Conservation (phyloP, 2,888 invertebrate species). For the Cephus runcator region DNA sequence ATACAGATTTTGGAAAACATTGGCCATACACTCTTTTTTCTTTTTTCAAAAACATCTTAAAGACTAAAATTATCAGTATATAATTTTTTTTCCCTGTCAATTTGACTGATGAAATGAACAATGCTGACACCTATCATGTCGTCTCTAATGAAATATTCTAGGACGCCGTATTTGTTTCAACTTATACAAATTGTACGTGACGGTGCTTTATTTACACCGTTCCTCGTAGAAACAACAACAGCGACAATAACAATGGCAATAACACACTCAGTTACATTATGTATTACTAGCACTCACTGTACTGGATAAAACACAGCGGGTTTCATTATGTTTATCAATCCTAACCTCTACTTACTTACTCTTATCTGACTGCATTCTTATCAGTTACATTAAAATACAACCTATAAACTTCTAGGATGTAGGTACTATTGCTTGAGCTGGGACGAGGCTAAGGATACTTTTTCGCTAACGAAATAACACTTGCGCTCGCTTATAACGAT, state of each 20-base stretch:
- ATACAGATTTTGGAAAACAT: too few species aligned
- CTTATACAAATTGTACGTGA: too few species aligned
- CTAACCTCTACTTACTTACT: neutral
- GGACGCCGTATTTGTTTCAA: too few species aligned
- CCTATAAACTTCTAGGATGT: slow-evolving; percentile 27
- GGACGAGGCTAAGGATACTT: slow-evolving; percentile 30
- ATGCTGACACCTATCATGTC: too few species aligned
- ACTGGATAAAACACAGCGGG: slow-evolving; percentile 16
- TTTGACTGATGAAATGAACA: too few species aligned
- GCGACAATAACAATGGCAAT: slow-evolving; percentile 25
- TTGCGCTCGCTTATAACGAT: too few species aligned
- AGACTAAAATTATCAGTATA: too few species aligned
- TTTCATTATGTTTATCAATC: neutral
- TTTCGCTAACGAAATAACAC: too few species aligned
- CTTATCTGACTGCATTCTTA: slow-evolving; percentile 18
- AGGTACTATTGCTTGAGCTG: slow-evolving; percentile 52
- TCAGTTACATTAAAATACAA: slow-evolving; percentile 40
- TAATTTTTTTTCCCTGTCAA: too few species aligned
- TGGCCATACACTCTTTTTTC: neutral
- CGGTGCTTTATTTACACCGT: too few species aligned
- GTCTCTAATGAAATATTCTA: too few species aligned
- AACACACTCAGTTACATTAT: too few species aligned
- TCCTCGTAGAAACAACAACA: slow-evolving; percentile 34
- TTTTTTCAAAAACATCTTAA: neutral
- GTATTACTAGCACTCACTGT: neutral